Evolutionary conservation across 2,888 invertebrate genomes (phyloP), one percentile per base, ranked within the genome.

Genomic region (Conchocele bisecta): DNA sequence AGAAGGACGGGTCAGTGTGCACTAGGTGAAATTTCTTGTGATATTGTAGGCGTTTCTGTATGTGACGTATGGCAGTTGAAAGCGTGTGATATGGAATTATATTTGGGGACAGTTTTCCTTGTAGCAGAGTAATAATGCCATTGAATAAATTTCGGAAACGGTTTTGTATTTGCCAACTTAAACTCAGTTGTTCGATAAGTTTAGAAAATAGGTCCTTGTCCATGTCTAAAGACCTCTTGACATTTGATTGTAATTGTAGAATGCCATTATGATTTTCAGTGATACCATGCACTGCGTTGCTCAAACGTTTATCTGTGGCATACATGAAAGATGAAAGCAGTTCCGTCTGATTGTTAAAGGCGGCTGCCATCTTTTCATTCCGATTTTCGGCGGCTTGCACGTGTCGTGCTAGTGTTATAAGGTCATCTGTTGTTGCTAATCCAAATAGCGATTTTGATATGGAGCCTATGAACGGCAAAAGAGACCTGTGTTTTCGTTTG

Each of bases 1-100:
- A 60, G 39, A 48, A 50, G 11, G 28, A 28, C 3, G 50, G 37
- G 37, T 60, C 60, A 28, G 15, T 37, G 28, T 29, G 39, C 35
- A 50, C 9, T 9, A 60, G 17, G 5, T 37, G 29, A 33, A 51
- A 51, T 31, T n/a, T 31, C 33, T 31, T 35, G 3, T 31, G 31
- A 33, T 7, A 4, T 13, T n/a, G 6, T 31, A 11, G 22, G 33
- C 5, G 22, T n/a, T 5, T 3, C 13, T 33, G 31, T n/a, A 51
- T 31, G 22, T 33, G n/a, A 17, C 13, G 11, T 17, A 51, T 3
- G 22, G 51, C 35, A 17, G 9, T 33, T 33, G 3, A 2, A 1
- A 51, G n/a, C 9, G 22, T 15, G 11, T 31, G 17, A 22, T 51
- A 51, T 2, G 51, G 51, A 33, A 51, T 13, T 5, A 51, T 51